Evolutionary conservation across 2,113 vertebrate genomes (phyloP).

Genomic region (Shinisaurus crocodilurus): DNA sequence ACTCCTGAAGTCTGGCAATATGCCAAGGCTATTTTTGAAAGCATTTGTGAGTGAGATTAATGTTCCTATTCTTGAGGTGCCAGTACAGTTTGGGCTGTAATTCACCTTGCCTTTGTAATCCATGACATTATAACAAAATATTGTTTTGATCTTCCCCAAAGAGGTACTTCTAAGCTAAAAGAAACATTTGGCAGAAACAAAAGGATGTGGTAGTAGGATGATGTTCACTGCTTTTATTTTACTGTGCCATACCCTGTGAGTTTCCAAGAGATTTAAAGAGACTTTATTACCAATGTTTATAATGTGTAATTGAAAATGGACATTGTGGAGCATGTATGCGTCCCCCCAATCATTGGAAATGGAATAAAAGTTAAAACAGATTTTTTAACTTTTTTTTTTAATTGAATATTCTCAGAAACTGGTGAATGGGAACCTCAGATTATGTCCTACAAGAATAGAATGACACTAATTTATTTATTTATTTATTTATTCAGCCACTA

Average conservation of each 20-base stretch:
- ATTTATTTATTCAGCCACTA: not conserved
- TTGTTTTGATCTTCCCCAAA: slow-evolving; percentile 46
- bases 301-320: not conserved
- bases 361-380: no score
- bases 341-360: not conserved
- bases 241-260: not conserved
- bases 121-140: slow-evolving; percentile 33
- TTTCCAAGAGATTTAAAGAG: slow-evolving; percentile 26
- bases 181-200: slow-evolving; percentile 40
- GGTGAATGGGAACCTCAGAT: not conserved
- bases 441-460: not conserved
- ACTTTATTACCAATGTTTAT: not conserved
- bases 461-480: not conserved
- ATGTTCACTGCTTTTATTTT: slow-evolving; percentile 55
- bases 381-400: not conserved
- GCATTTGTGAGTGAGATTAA: slow-evolving; percentile 30
- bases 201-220: not conserved
- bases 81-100: slow-evolving; percentile 31
- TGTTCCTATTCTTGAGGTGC: slow-evolving; percentile 40
- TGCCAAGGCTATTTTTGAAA: slow-evolving; percentile 51
- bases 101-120: slow-evolving; percentile 59
- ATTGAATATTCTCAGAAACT: not conserved
- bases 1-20: slow-evolving; percentile 43
- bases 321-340: not conserved
- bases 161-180: not conserved